Percentiles rank a stretch among this genome's conserved stretches.
Evolutionary conservation across 2,888 invertebrate species (phyloP).

Genomic region (Acleris cristana): DNA sequence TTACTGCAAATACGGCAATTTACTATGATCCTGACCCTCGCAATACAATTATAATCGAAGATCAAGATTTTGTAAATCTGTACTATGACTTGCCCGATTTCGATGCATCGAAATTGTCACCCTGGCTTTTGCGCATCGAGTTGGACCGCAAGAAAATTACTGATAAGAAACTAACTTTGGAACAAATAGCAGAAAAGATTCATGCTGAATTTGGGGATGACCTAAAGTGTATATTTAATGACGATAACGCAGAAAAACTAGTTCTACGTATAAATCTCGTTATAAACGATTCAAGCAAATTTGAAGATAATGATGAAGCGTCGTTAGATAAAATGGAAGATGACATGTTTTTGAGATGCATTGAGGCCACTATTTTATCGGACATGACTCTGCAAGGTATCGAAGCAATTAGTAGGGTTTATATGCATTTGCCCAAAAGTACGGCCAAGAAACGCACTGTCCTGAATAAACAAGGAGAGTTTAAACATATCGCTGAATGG

Average conservation of each 20-base stretch:
- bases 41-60: conserved; percentile 98
- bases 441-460: conserved; percentile 99
- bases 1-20: conserved; percentile 99
- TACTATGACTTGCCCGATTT: conserved; percentile 99
- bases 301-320: conserved; percentile 91
- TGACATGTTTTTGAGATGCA: conserved; percentile 98
- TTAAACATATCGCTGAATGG: conserved; percentile 99
- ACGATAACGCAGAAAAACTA: conserved; percentile 99
- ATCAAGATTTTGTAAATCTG: conserved; percentile 99
- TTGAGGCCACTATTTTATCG: conserved; percentile 99
- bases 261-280: conserved; percentile 98
- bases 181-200: conserved; percentile 99
- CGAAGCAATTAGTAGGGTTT: conserved; percentile 98
- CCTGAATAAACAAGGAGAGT: conserved; percentile 98
- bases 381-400: conserved; percentile 99
- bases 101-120: conserved; percentile 98
- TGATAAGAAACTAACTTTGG: conserved; percentile 99
- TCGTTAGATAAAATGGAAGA: conserved; percentile 99
- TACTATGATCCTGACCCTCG: conserved; percentile 99
- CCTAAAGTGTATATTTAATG: conserved; percentile 99
- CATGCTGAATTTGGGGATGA: conserved; percentile 99
- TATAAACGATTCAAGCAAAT: conserved; percentile 98
- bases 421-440: conserved; percentile 99
- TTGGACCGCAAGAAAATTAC: conserved; percentile 99
- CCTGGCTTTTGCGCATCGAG: conserved; percentile 99